These are phyloP conservation scores for Urosaurus nigricauda DNA, from an alignment of 2,797 vertebrate species.

Conservation along the genomic window DNA sequence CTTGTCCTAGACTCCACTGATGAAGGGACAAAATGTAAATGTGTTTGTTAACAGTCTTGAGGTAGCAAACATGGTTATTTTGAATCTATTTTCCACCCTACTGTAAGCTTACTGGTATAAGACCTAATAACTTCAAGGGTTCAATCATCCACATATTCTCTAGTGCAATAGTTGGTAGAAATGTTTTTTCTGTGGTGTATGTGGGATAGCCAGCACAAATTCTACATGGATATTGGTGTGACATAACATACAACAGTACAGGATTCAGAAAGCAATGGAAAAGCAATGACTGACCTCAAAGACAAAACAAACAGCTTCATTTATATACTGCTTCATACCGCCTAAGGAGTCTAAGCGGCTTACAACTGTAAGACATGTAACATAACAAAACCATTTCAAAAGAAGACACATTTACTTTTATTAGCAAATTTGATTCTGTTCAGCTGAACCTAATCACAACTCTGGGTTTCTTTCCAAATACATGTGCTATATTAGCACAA, in stretches of 20 bases:
- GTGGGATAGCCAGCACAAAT: neutral
- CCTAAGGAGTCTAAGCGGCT: too few relatives aligned
- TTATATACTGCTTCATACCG: too few relatives aligned
- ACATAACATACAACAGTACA: neutral
- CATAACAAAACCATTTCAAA: neutral
- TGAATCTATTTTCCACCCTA: too few relatives aligned
- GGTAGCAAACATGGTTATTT: too few relatives aligned
- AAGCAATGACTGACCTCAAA: neutral
- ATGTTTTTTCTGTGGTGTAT: neutral
- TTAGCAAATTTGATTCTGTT: neutral
- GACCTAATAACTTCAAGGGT: neutral
- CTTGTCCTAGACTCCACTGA: too few relatives aligned
- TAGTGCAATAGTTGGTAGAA: neutral
- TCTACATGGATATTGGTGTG: neutral
- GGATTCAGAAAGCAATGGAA: neutral
- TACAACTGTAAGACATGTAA: too few relatives aligned
- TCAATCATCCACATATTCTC: neutral
- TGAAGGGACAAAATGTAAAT: too few relatives aligned
- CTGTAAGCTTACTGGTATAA: neutral
- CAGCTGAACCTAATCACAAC: neutral
- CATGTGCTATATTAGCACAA: neutral
- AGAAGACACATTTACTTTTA: neutral
- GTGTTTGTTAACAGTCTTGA: too few relatives aligned
- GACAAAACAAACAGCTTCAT: too few relatives aligned
- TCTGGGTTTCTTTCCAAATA: constrained; percentile 5